Evolutionary conservation across 2,888 invertebrate species (phyloP).

Genomic region (Congeria kusceri): DNA sequence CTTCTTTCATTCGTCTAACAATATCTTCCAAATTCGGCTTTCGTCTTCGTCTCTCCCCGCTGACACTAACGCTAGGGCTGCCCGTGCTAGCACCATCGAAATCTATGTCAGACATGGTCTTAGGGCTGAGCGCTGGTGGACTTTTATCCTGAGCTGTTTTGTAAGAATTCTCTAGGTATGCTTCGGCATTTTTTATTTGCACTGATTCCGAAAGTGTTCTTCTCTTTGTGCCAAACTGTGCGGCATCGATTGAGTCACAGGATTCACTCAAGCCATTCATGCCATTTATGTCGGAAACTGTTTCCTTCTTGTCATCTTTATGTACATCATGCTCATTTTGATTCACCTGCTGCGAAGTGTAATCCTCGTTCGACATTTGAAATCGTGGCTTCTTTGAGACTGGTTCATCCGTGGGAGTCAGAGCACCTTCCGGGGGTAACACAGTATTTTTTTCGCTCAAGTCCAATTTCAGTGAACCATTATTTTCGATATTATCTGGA

Average conservation of each 20-base stretch:
- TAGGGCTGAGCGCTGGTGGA: slow-evolving; percentile 60
- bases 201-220: slow-evolving; percentile 35
- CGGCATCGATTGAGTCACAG: slow-evolving; percentile 1
- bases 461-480: slow-evolving; percentile 34
- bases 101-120: slow-evolving; percentile 61
- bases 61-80: slow-evolving; percentile 60
- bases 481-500: slow-evolving; percentile 67
- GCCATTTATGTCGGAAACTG: slow-evolving; percentile 23
- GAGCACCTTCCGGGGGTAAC: slow-evolving; percentile 68
- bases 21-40: slow-evolving; percentile 81
- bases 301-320: slow-evolving; percentile 17
- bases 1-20: slow-evolving; percentile 75
- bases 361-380: slow-evolving; percentile 20
- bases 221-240: slow-evolving; percentile 28
- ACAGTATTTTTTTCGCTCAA: slow-evolving; percentile 48
- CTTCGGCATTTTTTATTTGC: slow-evolving; percentile 42
- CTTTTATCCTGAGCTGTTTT: slow-evolving; percentile 54
- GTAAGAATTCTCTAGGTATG: slow-evolving; percentile 54
- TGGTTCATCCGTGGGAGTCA: slow-evolving; percentile 68
- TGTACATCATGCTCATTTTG: slow-evolving; percentile 35
- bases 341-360: slow-evolving; percentile 19
- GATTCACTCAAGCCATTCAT: slow-evolving; percentile 25
- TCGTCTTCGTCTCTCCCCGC: slow-evolving; percentile 69
- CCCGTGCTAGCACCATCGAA: slow-evolving; percentile 60
- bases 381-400: slow-evolving; percentile 50